These are phyloP conservation scores for Linyphia triangularis DNA, from an alignment of 2,888 invertebrate genomes.

Conservation along the genomic window DNA sequence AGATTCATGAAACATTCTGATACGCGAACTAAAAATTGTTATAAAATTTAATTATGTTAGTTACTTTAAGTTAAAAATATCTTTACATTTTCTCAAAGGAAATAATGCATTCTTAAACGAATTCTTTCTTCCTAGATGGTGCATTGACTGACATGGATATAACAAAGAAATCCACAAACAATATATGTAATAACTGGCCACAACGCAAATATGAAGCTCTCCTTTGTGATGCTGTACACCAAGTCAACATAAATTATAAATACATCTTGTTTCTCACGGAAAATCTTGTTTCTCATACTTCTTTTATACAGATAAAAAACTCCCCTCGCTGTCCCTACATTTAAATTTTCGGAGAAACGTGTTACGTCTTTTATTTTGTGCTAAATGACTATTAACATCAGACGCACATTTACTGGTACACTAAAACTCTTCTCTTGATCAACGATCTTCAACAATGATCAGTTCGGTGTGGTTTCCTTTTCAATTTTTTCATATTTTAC, in stretches of 20 bases:
- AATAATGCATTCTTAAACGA: too few relatives aligned
- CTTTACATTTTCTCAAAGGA: too few relatives aligned
- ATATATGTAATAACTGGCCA: conserved; percentile 65
- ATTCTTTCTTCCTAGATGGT: conserved; percentile 36
- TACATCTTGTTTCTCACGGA: conserved; percentile 36
- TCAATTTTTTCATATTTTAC: background rate
- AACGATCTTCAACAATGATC: too few relatives aligned
- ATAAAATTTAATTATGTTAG: too few relatives aligned
- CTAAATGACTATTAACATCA: conserved; percentile 35
- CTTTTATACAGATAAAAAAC: conserved; percentile 66
- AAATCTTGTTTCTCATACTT: conserved; percentile 14
- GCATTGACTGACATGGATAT: conserved; percentile 7
- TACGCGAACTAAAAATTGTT: too few relatives aligned
- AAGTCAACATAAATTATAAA: conserved; percentile 69
- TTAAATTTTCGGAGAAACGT: conserved; percentile 7
- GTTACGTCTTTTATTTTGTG: background rate
- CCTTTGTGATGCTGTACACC: conserved; percentile 69
- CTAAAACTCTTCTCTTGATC: background rate
- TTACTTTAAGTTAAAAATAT: too few relatives aligned
- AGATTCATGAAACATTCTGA: too few relatives aligned
- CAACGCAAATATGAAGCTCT: conserved; percentile 71
- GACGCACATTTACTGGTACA: background rate
- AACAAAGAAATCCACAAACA: conserved; percentile 41
- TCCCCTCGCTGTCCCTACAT: conserved; percentile 34
- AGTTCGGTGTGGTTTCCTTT: conserved; percentile 16